A percentile compares a stretch with the other conserved stretches of the same genome.
Evolutionary conservation across 2,888 invertebrate species (phyloP).

Genomic region (Leptinotarsa peninsularis): DNA sequence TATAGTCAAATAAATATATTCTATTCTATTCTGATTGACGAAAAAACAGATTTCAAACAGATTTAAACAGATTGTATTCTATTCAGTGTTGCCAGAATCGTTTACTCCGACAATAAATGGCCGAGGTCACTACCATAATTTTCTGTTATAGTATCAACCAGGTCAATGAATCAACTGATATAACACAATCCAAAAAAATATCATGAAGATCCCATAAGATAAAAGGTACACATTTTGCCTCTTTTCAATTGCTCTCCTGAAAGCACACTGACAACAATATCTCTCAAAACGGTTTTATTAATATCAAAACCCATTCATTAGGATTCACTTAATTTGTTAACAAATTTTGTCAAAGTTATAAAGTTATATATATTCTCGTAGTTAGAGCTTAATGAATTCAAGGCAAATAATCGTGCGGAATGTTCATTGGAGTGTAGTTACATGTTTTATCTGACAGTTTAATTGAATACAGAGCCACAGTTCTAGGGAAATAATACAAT

Average conservation of each 20-base stretch:
- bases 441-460: conserved; percentile 10
- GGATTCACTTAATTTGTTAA: background rate
- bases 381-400: conserved; percentile 5
- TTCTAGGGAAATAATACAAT: conserved; percentile 3
- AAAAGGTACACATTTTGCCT: no score
- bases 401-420: conserved; percentile 4
- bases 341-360: conserved; percentile 9
- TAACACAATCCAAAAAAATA: no score
- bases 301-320: background rate
- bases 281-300: background rate
- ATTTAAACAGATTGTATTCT: no score
- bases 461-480: background rate
- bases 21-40: no score
- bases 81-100: no score
- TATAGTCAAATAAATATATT: no score
- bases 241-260: background rate
- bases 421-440: conserved; percentile 2
- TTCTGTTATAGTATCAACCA: no score
- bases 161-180: no score
- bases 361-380: background rate
- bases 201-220: no score
- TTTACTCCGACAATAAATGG: no score
- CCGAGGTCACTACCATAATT: no score
- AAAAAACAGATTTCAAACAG: no score
- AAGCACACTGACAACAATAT: background rate